Percentiles rank a stretch among this genome's conserved stretches.
Evolutionary conservation across 92 coral and sea anemone species (phyloP).

Genomic region (Heteractis magnifica): DNA sequence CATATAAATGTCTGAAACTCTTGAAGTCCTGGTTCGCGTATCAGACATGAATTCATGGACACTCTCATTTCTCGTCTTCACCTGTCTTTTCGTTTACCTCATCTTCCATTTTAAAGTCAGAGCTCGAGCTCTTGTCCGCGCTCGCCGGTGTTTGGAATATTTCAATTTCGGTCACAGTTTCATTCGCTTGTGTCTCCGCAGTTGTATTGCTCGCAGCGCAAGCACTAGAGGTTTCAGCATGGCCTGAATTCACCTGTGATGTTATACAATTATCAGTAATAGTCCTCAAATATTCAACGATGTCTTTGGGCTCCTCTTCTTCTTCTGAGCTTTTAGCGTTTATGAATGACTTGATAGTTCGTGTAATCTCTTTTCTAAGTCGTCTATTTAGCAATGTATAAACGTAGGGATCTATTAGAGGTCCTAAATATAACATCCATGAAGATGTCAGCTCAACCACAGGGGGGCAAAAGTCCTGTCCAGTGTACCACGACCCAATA

Average conservation of each 20-base stretch:
- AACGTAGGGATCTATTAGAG: slow-evolving; percentile 53
- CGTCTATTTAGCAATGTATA: slow-evolving; percentile 69
- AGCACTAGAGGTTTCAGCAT: background rate
- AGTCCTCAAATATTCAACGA: slow-evolving; percentile 71
- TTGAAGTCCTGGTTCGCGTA: background rate
- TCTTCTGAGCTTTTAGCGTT: slow-evolving; percentile 23
- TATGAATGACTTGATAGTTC: slow-evolving; percentile 18
- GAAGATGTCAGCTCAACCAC: slow-evolving; percentile 41
- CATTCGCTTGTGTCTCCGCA: background rate
- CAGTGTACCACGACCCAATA: slow-evolving; percentile 47
- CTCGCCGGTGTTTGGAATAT: background rate
- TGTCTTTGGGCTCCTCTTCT: slow-evolving; percentile 83
- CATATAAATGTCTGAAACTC: background rate
- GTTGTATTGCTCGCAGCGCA: background rate
- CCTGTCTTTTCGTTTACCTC: background rate
- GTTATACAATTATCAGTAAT: slow-evolving; percentile 50
- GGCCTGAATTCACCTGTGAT: background rate
- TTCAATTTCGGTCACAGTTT: background rate
- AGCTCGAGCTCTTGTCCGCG: background rate
- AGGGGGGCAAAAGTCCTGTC: slow-evolving; percentile 53
- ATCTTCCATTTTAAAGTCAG: background rate
- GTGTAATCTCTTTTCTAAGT: slow-evolving; percentile 67
- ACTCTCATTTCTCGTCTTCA: background rate
- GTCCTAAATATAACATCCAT: slow-evolving; percentile 52
- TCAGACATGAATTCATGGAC: background rate